Evolutionary conservation across 2,888 invertebrate species (phyloP).

Genomic region (Melanotus villosus): DNA sequence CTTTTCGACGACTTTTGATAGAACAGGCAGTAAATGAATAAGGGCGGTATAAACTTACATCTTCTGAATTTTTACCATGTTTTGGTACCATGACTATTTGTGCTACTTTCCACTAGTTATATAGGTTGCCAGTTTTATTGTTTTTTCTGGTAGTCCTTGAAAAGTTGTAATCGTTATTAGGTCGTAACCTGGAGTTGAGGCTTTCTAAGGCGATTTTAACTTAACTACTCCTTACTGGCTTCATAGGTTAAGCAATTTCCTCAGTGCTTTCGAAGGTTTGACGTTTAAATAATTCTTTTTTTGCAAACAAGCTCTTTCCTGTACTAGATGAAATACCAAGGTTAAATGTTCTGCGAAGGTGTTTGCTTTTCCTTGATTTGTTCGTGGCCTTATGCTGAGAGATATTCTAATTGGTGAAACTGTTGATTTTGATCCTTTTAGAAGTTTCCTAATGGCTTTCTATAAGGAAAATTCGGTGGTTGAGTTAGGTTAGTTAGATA

Average conservation of each 20-base stretch:
- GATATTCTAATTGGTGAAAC: background rate
- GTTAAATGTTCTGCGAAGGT: background rate
- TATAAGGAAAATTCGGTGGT: background rate
- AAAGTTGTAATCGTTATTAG: background rate
- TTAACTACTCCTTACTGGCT: background rate
- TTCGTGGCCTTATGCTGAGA: background rate
- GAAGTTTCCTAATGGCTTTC: background rate
- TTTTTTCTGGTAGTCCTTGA: background rate
- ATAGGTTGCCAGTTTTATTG: background rate
- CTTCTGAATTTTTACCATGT: too few relatives aligned
- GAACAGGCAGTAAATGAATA: too few relatives aligned
- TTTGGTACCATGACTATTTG: too few relatives aligned
- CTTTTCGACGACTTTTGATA: too few relatives aligned
- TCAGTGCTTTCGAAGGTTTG: background rate
- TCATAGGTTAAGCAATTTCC: background rate
- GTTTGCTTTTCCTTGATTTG: background rate
- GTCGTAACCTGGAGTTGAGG: background rate
- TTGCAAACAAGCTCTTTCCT: background rate
- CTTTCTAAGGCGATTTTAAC: background rate
- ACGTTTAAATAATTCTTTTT: background rate
- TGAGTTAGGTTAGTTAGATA: background rate
- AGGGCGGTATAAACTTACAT: too few relatives aligned
- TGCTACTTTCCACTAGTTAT: too few relatives aligned
- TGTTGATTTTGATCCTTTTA: constrained; percentile 6
- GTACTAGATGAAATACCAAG: background rate